These are phyloP conservation scores for Trematomus bernacchii DNA, from an alignment of 2,797 vertebrate genomes.

Conservation along the genomic window DNA sequence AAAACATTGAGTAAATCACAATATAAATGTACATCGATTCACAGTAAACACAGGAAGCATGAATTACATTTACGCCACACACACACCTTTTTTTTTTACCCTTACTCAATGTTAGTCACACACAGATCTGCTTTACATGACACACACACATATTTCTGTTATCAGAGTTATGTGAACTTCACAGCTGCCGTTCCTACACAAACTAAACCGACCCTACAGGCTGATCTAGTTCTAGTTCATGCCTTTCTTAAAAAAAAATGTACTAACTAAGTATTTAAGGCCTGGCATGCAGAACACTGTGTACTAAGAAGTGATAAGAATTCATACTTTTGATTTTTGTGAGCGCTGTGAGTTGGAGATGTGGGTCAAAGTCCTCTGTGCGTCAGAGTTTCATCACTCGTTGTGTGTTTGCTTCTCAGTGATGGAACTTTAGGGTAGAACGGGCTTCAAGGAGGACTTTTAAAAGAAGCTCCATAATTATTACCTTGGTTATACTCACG, in stretches of 20 bases:
- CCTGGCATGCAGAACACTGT: background rate
- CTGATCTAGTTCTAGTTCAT: background rate
- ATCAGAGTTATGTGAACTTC: constrained; percentile 12
- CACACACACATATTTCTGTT: constrained; percentile 29
- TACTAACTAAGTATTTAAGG: background rate
- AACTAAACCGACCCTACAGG: background rate
- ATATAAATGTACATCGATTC: background rate
- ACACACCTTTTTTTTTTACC: too few relatives aligned
- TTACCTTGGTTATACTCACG: background rate
- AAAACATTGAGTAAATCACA: background rate
- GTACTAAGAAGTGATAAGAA: constrained; percentile 39
- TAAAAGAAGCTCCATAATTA: background rate
- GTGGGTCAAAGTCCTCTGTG: constrained; percentile 80
- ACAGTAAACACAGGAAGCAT: background rate
- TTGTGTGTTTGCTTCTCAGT: constrained; percentile 44
- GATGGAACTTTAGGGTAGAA: constrained; percentile 1
- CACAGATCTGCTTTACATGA: too few relatives aligned
- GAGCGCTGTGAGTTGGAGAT: constrained; percentile 76
- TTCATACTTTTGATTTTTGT: constrained; percentile 27
- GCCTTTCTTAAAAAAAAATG: background rate
- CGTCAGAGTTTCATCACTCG: constrained; percentile 46
- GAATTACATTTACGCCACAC: background rate
- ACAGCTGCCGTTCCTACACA: constrained; percentile 23
- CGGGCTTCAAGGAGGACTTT: background rate
- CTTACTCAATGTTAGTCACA: too few relatives aligned